Evolutionary conservation across 2,888 invertebrate genomes (phyloP).

Genomic region (Pristionchus fissidentatus): DNA sequence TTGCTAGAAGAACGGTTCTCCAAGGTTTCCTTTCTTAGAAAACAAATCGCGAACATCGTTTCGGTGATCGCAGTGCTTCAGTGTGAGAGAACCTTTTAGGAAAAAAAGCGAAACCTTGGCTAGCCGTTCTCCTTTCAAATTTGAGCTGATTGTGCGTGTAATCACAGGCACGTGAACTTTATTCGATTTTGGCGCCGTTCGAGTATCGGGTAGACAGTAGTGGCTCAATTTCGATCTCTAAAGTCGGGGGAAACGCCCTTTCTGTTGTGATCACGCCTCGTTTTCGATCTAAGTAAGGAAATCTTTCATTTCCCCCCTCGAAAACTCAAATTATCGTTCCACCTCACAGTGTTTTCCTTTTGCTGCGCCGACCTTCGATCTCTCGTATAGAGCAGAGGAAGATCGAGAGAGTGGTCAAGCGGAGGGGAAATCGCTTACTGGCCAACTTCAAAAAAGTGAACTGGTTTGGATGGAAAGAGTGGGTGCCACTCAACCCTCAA

Average conservation of each 20-base stretch:
- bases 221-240: slow-evolving; percentile 22
- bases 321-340: background rate
- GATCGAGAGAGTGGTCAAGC: slow-evolving; percentile 10
- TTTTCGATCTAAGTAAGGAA: background rate
- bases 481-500: background rate
- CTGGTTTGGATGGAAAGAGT: background rate
- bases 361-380: slow-evolving; percentile 20
- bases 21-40: no score
- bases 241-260: slow-evolving; percentile 25
- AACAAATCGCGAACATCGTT: no score
- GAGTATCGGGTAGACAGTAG: no score
- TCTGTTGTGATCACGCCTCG: background rate
- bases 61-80: no score
- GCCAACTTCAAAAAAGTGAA: slow-evolving; percentile 25
- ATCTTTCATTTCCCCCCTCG: background rate
- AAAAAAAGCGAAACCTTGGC: no score
- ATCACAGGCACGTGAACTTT: slow-evolving; percentile 36
- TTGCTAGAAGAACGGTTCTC: no score
- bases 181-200: background rate
- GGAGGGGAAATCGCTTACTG: slow-evolving; percentile 19
- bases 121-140: no score
- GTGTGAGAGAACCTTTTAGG: no score
- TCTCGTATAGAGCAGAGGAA: slow-evolving; percentile 10
- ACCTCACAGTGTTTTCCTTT: background rate
- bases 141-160: no score